Evolutionary conservation across 2,113 vertebrate genomes (phyloP), one percentile per base, ranked within the genome.

Genomic region (Dromaius novaehollandiae): DNA sequence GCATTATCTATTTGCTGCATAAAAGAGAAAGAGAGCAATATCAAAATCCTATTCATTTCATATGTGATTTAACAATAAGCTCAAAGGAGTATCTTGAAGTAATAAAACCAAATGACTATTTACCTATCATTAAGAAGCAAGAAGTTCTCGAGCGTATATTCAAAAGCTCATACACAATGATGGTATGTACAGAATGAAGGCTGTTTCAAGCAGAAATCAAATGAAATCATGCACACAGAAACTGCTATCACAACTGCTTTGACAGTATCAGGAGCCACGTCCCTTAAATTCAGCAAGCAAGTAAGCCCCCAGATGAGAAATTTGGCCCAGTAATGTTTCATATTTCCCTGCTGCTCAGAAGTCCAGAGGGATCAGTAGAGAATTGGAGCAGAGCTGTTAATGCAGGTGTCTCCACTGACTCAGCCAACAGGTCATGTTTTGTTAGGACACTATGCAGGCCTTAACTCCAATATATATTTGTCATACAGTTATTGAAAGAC

Each of bases 1-100:
- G 90, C 60, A 84, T 85, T 98, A 80, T 98, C 98, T 21, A 91
- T 69, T 94, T 98, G 96, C 96, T 97, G 76, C 44, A 81, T 46
- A 68, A 56, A 19, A 78, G 36, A 90, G 58, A 42, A 19, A 90
- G 19, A 64, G 30, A 88, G 22, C 7, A 34, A 15, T 34, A 77
- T 86, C 3, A 92, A 86, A 68, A 36, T 61, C 28, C 7, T 71
- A 93, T 80, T 71, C 36, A 18, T 30, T 18, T 82, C 48, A 81
- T 4, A 86, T 16, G 17, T 53, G 26, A 68, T 42, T 81, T 13
- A 95, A 46, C n/a, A 89, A 22, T 38, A 91, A 88, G 8, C 50
- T 86, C 25, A 40, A 48, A 0, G 50, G 18, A 83, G 13, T 6
- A 77, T 5, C 79, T 16, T 53, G 13, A 58, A 92, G 48, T 4